Evolutionary conservation across 2,888 invertebrate species (phyloP).

Genomic region (Disparrhopalites patrizii): DNA sequence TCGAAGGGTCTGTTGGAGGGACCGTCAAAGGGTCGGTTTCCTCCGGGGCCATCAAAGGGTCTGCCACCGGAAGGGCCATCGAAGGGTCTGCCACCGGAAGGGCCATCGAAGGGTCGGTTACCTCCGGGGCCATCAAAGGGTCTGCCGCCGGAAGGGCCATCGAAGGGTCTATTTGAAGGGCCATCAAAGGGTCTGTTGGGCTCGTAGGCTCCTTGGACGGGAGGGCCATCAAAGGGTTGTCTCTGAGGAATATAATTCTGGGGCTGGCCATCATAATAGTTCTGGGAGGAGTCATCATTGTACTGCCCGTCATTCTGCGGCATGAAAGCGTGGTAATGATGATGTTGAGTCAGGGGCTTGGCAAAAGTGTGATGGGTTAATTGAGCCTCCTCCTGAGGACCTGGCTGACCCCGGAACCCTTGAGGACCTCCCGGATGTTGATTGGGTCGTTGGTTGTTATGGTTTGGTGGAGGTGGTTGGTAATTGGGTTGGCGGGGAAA

Average conservation of each 20-base stretch:
- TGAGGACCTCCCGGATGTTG: background rate
- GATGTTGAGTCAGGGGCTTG: background rate
- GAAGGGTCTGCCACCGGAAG: too few species aligned
- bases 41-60: too few species aligned
- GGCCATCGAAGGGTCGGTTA: too few species aligned
- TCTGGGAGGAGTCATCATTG: background rate
- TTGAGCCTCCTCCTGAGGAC: background rate
- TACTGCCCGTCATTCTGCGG: background rate
- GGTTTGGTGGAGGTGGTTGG: background rate
- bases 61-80: too few species aligned
- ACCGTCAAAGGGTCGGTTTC: too few species aligned
- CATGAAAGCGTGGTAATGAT: background rate
- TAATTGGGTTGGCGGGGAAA: background rate
- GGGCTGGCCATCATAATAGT: background rate
- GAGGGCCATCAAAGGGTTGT: background rate
- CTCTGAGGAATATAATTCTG: background rate
- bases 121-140: too few species aligned
- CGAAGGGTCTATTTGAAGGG: too few species aligned
- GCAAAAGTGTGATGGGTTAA: background rate
- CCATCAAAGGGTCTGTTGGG: too few species aligned
- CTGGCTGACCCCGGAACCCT: background rate
- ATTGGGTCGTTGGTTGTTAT: background rate
- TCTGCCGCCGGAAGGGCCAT: too few species aligned
- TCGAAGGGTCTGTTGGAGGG: too few species aligned
- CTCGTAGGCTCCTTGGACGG: too few species aligned